phyloP scores from a whole-genome alignment of 2,797 vertebrate species.

The Gephyroberyx darwinii region DNA sequence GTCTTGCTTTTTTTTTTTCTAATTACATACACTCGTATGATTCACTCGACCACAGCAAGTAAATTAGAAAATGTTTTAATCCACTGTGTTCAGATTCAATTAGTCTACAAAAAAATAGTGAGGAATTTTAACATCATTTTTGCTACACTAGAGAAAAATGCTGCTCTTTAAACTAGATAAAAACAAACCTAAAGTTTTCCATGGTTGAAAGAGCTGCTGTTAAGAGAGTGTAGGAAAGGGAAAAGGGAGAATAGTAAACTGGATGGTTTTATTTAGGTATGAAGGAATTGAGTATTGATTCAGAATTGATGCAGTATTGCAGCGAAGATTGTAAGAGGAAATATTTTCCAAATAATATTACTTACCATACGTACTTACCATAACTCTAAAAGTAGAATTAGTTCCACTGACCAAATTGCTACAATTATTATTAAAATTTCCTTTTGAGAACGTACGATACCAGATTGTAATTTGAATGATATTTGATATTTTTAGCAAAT shows the following conservation, averaged over 20 bases:
- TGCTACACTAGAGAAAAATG: background rate
- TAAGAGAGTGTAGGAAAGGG: background rate
- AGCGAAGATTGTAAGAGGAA: too few species aligned
- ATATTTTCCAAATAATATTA: background rate
- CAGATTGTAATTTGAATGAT: background rate
- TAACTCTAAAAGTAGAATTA: background rate
- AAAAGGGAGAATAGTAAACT: too few species aligned
- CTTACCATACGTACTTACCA: too few species aligned
- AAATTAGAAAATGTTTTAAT: too few species aligned
- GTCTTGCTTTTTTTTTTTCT: too few species aligned
- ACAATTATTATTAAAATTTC: background rate
- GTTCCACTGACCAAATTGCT: background rate
- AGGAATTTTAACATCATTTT: background rate
- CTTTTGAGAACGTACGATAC: background rate
- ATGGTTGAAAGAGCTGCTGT: background rate
- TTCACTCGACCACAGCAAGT: too few species aligned
- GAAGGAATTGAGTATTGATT: too few species aligned
- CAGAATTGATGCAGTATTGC: too few species aligned
- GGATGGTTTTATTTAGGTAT: too few species aligned
- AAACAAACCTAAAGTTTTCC: background rate
- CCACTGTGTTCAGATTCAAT: background rate
- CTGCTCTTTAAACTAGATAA: background rate
- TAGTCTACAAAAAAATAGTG: background rate
- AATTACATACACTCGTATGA: too few species aligned
- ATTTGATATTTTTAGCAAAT: background rate